Conservation (phyloP, 1,140 invertebrate species). For the Phthorimaea operculella region DNA sequence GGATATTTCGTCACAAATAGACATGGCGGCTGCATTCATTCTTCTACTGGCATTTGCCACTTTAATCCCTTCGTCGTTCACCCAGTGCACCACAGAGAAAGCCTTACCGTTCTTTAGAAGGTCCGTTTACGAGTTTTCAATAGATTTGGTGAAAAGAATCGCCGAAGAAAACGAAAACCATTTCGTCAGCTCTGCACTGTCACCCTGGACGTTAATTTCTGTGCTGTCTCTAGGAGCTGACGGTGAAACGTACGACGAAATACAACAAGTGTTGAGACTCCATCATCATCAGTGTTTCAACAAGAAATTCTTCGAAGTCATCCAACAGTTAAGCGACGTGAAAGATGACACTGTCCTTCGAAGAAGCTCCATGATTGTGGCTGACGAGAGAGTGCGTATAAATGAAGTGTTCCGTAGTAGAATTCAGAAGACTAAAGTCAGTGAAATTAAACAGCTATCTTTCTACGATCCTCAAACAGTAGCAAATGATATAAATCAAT, state of each 20-base stretch:
- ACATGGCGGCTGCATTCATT: neutral
- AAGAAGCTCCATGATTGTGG: conserved; percentile 31
- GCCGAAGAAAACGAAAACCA: conserved; percentile 49
- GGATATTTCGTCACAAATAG: neutral
- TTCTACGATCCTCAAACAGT: conserved; percentile 7
- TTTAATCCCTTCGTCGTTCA: conserved; percentile 18
- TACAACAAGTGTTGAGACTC: conserved; percentile 43
- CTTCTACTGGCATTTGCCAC: conserved; percentile 20
- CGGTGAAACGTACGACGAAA: conserved; percentile 45
- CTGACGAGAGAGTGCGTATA: conserved; percentile 22
- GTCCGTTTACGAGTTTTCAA: conserved; percentile 42
- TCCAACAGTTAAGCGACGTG: conserved; percentile 10
- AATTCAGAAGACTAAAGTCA: conserved; percentile 19
- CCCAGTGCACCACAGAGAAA: conserved; percentile 31
- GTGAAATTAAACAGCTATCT: conserved; percentile 23
- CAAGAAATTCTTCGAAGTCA: conserved; percentile 34
- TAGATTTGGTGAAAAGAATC: conserved; percentile 32
- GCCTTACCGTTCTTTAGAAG: conserved; percentile 28
- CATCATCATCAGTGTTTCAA: conserved; percentile 48
- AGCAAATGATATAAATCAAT: conserved; percentile 34
- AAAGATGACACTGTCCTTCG: conserved; percentile 22
- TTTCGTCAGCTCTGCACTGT: conserved; percentile 57
- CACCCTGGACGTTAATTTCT: conserved; percentile 60
- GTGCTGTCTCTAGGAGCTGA: conserved; percentile 56
- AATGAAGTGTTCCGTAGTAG: conserved; percentile 21